phyloP scores from a whole-genome alignment of 2,797 vertebrate species.

The Epinephelus coioides region DNA sequence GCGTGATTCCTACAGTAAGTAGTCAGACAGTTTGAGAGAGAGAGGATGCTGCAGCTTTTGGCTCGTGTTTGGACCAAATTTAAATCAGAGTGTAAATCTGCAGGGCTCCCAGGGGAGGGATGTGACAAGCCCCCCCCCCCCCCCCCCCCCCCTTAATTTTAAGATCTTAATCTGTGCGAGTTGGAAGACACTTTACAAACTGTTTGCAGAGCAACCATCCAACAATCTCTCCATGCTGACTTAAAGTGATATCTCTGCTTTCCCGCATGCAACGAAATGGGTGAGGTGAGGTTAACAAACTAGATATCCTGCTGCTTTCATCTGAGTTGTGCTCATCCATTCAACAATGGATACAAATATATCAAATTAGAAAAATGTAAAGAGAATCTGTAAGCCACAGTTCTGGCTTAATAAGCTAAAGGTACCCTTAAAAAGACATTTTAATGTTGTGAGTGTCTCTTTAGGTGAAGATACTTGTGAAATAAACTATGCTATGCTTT shows the following conservation, averaged over 20 bases:
- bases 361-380: neutral
- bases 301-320: neutral
- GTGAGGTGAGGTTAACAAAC: neutral
- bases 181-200: slow-evolving; percentile 32
- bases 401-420: neutral
- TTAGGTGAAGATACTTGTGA: too few relatives aligned
- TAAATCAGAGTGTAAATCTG: slow-evolving; percentile 44
- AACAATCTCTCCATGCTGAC: neutral
- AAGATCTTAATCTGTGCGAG: slow-evolving; percentile 48
- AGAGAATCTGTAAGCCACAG: too few relatives aligned
- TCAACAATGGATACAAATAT: too few relatives aligned
- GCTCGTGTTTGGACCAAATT: slow-evolving; percentile 23
- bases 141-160: neutral
- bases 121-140: neutral
- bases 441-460: neutral
- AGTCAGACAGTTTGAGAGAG: neutral
- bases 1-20: neutral
- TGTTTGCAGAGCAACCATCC: slow-evolving; percentile 5
- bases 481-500: too few relatives aligned
- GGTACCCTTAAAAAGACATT: neutral
- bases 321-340: neutral
- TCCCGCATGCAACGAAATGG: neutral
- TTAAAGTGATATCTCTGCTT: neutral
- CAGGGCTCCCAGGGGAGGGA: neutral
- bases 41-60: slow-evolving; percentile 11